Conservation (phyloP, 1,140 invertebrate species). For the Heliconius hewitsoni region DNA sequence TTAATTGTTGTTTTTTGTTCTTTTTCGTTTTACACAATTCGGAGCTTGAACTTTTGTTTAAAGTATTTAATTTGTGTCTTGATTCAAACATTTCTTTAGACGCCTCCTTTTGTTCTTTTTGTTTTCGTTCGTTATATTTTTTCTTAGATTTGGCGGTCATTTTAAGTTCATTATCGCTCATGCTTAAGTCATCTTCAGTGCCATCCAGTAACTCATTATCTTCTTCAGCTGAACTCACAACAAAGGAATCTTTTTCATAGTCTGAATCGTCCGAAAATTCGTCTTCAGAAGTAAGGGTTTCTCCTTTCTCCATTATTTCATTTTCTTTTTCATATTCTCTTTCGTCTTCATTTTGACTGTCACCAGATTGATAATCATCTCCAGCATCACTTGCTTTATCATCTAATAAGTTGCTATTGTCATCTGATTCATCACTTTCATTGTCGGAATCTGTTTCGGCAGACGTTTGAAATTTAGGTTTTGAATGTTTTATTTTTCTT, state of each 20-base stretch:
- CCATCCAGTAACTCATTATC: constrained; percentile 72
- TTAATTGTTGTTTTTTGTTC: constrained; percentile 43
- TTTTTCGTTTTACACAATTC: constrained; percentile 45
- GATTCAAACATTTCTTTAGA: constrained; percentile 75
- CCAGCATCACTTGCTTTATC: constrained; percentile 67
- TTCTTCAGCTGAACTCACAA: constrained; percentile 72
- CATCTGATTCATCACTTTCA: constrained; percentile 44
- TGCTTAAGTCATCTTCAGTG: constrained; percentile 70
- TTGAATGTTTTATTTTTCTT: constrained; percentile 11
- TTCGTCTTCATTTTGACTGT: constrained; percentile 69
- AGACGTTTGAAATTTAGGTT: constrained; percentile 23
- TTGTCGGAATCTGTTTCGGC: constrained; percentile 17
- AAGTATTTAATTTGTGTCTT: constrained; percentile 61
- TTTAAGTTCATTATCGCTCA: constrained; percentile 72
- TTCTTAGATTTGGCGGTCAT: constrained; percentile 72
- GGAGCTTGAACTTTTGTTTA: constrained; percentile 44
- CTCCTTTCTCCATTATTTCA: constrained; percentile 67
- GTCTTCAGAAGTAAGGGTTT: constrained; percentile 66
- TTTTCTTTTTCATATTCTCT: constrained; percentile 61
- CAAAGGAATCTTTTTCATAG: constrained; percentile 75
- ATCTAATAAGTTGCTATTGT: constrained; percentile 54
- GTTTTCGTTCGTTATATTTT: constrained; percentile 69
- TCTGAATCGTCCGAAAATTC: constrained; percentile 66
- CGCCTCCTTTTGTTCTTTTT: constrained; percentile 71
- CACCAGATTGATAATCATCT: constrained; percentile 73